Base-by-base conservation (phyloP, 2,797 vertebrate species). In the Sebastes steindachneri region DNA sequence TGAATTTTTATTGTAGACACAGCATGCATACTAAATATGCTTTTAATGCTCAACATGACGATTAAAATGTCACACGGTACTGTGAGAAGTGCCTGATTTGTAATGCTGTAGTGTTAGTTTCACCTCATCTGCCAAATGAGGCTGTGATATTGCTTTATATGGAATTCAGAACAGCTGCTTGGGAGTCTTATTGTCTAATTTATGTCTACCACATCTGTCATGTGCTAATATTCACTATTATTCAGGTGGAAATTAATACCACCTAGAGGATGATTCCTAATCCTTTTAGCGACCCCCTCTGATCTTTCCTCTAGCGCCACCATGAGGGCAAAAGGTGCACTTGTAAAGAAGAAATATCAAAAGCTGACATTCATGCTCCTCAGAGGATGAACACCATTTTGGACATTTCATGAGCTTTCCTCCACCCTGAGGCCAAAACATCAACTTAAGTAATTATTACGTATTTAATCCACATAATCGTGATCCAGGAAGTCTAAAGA, bases 61-160 rank as follows among this genome's bases (percentile, higher is more conserved):
- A 77, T 71, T 64, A 80, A 85, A 88, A 51, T 83, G 69, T 82
- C 82, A 82, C 10, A 6, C 35, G 10, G 23, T 12, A 35, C 55
- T 15, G 67, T 53, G 75, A 81, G 62, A 62, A 77, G 57, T 19
- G 67, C 53, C 69, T 60, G 19, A 79, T 68, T 77, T 78, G 62
- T 54, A 33, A 31, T 35, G 45, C 31, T 15, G 74, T 58, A 14
- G 21, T 29, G 31, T 72, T 21, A 57, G 45, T 68, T 33, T 83
- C 62, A 66, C 48, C 45, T 59, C 23, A 3, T 73, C 19, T 54
- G 17, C 31, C 19, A 73, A 10, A 35, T 23, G 72, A 74, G 37
- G 58, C 12, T 23, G 55, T 2, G 31, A 33, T 48, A 19, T 37
- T 65, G n/a, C 53, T 31, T 4, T 28, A 45, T 15, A 45, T 15